phyloP scores from a whole-genome alignment of 2,797 vertebrate genomes.

The Microcaecilia unicolor region DNA sequence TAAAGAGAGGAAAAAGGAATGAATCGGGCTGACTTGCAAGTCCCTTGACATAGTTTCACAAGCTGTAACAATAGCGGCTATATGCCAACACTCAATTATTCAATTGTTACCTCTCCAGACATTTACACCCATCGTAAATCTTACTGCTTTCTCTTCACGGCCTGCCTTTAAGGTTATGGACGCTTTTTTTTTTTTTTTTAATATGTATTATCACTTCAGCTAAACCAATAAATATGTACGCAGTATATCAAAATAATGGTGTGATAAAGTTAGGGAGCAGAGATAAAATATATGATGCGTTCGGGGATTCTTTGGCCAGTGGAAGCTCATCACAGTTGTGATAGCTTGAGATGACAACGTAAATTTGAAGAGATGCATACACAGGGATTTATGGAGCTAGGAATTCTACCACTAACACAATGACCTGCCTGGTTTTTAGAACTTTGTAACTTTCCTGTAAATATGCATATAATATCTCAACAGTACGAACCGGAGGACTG shows the following conservation, averaged over 20 bases:
- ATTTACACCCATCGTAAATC: conserved; percentile 57
- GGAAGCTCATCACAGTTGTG: conserved; percentile 45
- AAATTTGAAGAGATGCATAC: conserved; percentile 45
- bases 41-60: too few relatives aligned
- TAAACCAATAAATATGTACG: conserved; percentile 50
- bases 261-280: conserved; percentile 60
- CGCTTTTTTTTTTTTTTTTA: too few relatives aligned
- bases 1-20: too few relatives aligned
- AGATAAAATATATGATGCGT: conserved; percentile 59
- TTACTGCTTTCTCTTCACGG: conserved; percentile 33
- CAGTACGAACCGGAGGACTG: conserved; percentile 38
- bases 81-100: conserved; percentile 47
- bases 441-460: conserved; percentile 32
- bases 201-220: conserved; percentile 51
- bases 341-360: conserved; percentile 39
- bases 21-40: too few relatives aligned
- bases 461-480: conserved; percentile 31
- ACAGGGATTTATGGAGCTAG: conserved; percentile 36
- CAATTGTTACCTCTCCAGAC: conserved; percentile 49
- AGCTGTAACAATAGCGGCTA: too few relatives aligned
- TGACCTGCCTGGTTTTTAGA: conserved; percentile 44
- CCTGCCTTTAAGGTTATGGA: conserved; percentile 33
- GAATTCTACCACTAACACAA: conserved; percentile 24
- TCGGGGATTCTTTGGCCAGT: conserved; percentile 46
- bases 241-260: conserved; percentile 66